A percentile compares a stretch with the other conserved stretches of the same genome.
Evolutionary conservation across 2,888 invertebrate species (phyloP).

Genomic region (Napeogenes inachia): DNA sequence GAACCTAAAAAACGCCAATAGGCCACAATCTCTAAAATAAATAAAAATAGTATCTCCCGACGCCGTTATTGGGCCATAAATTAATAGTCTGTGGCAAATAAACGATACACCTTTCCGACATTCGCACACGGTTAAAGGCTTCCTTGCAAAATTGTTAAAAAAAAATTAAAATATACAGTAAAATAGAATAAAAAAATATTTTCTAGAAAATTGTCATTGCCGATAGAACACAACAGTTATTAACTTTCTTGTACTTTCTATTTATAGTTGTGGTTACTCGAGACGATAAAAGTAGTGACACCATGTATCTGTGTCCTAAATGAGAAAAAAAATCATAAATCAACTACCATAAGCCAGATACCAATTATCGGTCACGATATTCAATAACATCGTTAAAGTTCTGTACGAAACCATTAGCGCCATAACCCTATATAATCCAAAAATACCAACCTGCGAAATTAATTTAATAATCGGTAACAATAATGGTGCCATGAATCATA

Average conservation of each 20-base stretch:
- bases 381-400: background rate
- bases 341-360: too few relatives aligned
- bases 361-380: background rate
- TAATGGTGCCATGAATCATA: conserved; percentile 68
- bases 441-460: conserved; percentile 59
- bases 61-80: conserved; percentile 50
- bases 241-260: too few relatives aligned
- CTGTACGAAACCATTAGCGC: conserved; percentile 47
- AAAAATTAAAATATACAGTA: too few relatives aligned
- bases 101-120: conserved; percentile 38
- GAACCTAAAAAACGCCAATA: conserved; percentile 14
- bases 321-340: too few relatives aligned
- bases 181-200: too few relatives aligned
- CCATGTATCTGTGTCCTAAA: too few relatives aligned
- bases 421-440: conserved; percentile 50
- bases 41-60: conserved; percentile 41
- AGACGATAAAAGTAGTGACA: too few relatives aligned
- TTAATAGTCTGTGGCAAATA: conserved; percentile 49
- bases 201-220: too few relatives aligned
- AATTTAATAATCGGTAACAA: conserved; percentile 68
- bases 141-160: conserved; percentile 16
- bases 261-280: too few relatives aligned
- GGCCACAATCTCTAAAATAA: conserved; percentile 35
- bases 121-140: conserved; percentile 32
- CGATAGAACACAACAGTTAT: too few relatives aligned